These are phyloP conservation scores for Diploscapter pachys DNA, from an alignment of 1,140 invertebrate genomes.

Conservation along the genomic window DNA sequence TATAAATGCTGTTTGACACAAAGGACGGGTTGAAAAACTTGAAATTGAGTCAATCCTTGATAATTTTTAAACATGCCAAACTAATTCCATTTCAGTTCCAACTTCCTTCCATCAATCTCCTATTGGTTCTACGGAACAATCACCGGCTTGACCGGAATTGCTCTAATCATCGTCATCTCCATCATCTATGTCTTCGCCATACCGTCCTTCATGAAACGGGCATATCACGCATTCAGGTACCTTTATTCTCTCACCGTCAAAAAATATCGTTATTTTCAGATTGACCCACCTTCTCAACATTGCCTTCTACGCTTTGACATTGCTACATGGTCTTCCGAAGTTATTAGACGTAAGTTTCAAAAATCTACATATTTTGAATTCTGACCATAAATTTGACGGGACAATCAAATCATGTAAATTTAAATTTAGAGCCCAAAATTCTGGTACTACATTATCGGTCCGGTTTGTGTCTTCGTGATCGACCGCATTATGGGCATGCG, in stretches of 20 bases:
- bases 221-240: slow-evolving; percentile 57
- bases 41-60: too few species aligned
- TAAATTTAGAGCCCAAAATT: slow-evolving; percentile 70
- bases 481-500: slow-evolving; percentile 60
- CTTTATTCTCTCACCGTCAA: background rate
- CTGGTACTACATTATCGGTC: slow-evolving; percentile 91
- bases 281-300: slow-evolving; percentile 90
- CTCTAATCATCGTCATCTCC: slow-evolving; percentile 83
- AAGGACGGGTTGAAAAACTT: too few species aligned
- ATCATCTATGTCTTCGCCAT: slow-evolving; percentile 92
- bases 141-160: slow-evolving; percentile 84
- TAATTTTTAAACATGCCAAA: too few species aligned
- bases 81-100: slow-evolving; percentile 44
- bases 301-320: slow-evolving; percentile 78
- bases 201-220: slow-evolving; percentile 83
- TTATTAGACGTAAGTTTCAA: slow-evolving; percentile 73
- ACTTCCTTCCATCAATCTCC: slow-evolving; percentile 57
- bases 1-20: too few species aligned
- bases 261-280: slow-evolving; percentile 7
- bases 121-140: slow-evolving; percentile 59
- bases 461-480: slow-evolving; percentile 68
- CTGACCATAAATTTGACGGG: background rate
- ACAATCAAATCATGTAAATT: too few species aligned
- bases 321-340: slow-evolving; percentile 89
- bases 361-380: background rate